Percentiles rank a stretch among this genome's conserved stretches.
phyloP scores from a whole-genome alignment of 2,113 vertebrate species.

The Xenopus tropicalis region DNA sequence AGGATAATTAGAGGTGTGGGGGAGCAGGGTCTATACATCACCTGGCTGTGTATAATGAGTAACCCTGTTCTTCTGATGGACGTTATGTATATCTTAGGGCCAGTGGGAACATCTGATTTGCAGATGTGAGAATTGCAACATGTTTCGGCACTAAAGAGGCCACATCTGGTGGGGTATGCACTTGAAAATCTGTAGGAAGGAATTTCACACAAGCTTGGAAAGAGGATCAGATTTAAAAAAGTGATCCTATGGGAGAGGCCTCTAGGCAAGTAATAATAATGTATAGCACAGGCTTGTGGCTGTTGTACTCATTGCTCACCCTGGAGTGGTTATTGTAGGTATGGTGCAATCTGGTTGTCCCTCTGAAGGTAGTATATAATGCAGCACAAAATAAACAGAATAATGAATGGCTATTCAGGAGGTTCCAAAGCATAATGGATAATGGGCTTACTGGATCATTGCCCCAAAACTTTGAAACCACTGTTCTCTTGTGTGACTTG shows the following conservation, averaged over 20 bases:
- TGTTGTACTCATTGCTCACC: no score
- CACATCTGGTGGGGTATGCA: conserved; percentile 10
- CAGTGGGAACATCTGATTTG: conserved; percentile 20
- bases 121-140: conserved; percentile 25
- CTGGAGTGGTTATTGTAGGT: no score
- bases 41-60: neutral
- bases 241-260: neutral
- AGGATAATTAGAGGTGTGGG: neutral
- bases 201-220: neutral
- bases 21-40: neutral
- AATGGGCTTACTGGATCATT: no score
- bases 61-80: neutral
- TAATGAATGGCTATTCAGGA: no score
- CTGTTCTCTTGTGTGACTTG: no score
- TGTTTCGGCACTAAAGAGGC: neutral
- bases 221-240: no score
- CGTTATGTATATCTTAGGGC: neutral
- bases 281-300: no score
- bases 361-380: no score
- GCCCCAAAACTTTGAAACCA: no score
- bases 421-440: no score
- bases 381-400: no score
- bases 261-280: neutral
- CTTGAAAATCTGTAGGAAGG: conserved; percentile 14
- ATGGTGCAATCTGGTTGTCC: no score